phyloP scores from a whole-genome alignment of 2,113 vertebrate species.

The Cololabis saira region DNA sequence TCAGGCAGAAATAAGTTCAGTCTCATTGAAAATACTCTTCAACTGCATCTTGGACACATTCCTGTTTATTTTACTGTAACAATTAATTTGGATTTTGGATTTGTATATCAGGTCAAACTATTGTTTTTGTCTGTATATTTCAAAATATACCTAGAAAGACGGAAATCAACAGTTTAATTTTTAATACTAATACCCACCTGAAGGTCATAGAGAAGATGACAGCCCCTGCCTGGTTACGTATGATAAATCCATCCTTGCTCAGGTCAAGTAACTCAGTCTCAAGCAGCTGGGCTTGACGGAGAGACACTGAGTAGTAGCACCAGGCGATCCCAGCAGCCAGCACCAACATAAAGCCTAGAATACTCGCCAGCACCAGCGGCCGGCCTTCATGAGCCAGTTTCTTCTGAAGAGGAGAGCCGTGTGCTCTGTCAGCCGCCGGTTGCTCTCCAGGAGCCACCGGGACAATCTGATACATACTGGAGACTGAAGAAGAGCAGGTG shows the following conservation, averaged over 20 bases:
- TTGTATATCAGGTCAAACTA: too few species aligned
- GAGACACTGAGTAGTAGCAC: conserved; percentile 91
- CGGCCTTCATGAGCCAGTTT: conserved; percentile 78
- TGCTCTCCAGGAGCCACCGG: conserved; percentile 73
- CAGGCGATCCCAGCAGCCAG: conserved; percentile 87
- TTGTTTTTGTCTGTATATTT: too few species aligned
- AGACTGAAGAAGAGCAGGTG: conserved; percentile 2
- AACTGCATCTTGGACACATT: too few species aligned
- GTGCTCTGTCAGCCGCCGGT: conserved; percentile 65
- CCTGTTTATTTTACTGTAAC: too few species aligned
- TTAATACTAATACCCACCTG: conserved; percentile 74
- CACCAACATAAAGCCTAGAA: conserved; percentile 83
- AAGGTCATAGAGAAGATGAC: conserved; percentile 90
- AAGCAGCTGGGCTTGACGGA: conserved; percentile 86
- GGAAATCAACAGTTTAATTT: background rate
- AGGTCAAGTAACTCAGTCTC: conserved; percentile 87
- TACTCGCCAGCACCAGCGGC: conserved; percentile 76
- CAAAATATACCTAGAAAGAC: background rate
- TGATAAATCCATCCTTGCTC: conserved; percentile 87
- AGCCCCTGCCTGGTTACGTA: conserved; percentile 85
- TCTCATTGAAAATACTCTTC: too few species aligned
- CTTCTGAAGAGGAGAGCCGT: conserved; percentile 80
- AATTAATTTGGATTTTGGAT: too few species aligned
- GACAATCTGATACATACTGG: conserved; percentile 82
- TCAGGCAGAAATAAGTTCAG: too few species aligned